Conservation (phyloP, 2,888 invertebrate genomes). For the Alloplasta piceator region DNA sequence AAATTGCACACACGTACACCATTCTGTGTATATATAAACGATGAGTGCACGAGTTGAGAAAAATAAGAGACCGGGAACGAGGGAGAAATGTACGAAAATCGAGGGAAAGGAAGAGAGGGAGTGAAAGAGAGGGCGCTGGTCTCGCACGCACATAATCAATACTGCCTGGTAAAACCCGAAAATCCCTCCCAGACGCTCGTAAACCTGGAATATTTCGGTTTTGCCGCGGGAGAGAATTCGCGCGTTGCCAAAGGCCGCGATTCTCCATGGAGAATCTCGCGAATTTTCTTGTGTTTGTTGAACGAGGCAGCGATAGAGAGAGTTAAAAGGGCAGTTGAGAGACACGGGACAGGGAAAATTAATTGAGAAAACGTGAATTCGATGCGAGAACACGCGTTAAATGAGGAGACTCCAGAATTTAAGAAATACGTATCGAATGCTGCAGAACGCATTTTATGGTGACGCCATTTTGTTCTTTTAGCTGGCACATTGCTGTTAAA, state of each 20-base stretch:
- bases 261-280: background rate
- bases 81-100: background rate
- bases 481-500: too few species aligned
- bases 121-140: conserved; percentile 51
- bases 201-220: conserved; percentile 66
- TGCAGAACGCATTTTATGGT: too few species aligned
- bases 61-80: conserved; percentile 31
- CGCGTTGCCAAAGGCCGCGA: background rate
- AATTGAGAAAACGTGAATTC: conserved; percentile 7
- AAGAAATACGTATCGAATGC: too few species aligned
- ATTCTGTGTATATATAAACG: conserved; percentile 18
- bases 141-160: conserved; percentile 70
- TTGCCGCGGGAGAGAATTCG: conserved; percentile 20
- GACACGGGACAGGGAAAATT: conserved; percentile 22
- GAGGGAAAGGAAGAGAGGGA: conserved; percentile 36
- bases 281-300: background rate
- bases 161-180: conserved; percentile 67
- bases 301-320: background rate
- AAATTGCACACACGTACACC: conserved; percentile 61
- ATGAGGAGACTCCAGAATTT: background rate
- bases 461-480: too few species aligned
- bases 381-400: background rate
- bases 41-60: conserved; percentile 64
- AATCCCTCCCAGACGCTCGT: conserved; percentile 68
- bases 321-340: background rate